Evolutionary conservation across 2,113 vertebrate species (phyloP).

Genomic region (Phalacrocorax brasilianus): DNA sequence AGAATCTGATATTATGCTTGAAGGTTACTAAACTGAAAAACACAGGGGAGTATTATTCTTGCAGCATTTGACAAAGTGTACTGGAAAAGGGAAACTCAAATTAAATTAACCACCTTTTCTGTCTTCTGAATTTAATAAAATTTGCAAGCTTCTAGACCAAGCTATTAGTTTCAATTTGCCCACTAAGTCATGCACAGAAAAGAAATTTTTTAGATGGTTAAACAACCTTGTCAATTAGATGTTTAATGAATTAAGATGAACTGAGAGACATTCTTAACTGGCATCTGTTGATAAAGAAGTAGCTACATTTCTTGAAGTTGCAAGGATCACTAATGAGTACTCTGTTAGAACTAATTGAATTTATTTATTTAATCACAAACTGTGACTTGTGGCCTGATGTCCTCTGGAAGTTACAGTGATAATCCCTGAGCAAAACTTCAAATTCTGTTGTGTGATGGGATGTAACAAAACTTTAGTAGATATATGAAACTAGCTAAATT

Average conservation of each 20-base stretch:
- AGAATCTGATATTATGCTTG: background rate
- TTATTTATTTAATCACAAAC: background rate
- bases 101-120: constrained; percentile 37
- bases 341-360: background rate
- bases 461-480: background rate
- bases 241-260: constrained; percentile 72
- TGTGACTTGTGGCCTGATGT: background rate
- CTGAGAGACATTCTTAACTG: constrained; percentile 50
- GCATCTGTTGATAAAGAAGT: constrained; percentile 42
- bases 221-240: constrained; percentile 64
- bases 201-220: constrained; percentile 62
- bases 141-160: constrained; percentile 51
- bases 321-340: background rate
- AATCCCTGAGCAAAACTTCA: background rate
- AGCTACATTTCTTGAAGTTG: constrained; percentile 18
- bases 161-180: constrained; percentile 71
- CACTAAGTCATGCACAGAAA: constrained; percentile 56
- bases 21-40: background rate
- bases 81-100: background rate
- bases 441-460: background rate
- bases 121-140: constrained; percentile 62
- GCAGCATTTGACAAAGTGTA: background rate
- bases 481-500: background rate
- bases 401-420: background rate
- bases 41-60: background rate